phyloP scores from a whole-genome alignment of 2,888 invertebrate genomes.

The Morinoia aosen region DNA sequence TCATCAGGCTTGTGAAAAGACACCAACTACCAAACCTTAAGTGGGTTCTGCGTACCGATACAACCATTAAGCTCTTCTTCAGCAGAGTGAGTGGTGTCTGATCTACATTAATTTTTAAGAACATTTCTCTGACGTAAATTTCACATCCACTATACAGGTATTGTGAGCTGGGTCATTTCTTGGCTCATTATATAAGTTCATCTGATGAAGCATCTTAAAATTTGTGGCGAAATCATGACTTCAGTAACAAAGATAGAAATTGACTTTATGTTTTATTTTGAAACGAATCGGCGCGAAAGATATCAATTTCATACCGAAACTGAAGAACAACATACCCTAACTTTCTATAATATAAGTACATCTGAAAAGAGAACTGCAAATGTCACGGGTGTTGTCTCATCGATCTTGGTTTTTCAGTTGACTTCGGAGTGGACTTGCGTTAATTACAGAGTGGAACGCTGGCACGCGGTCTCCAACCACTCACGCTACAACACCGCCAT shows the following conservation, averaged over 20 bases:
- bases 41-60: slow-evolving; percentile 63
- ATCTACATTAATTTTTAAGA: neutral
- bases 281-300: neutral
- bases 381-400: neutral
- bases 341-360: neutral
- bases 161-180: neutral
- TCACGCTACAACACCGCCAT: slow-evolving; percentile 74
- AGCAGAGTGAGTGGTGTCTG: slow-evolving; percentile 60
- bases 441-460: slow-evolving; percentile 70
- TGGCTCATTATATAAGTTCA: neutral
- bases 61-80: slow-evolving; percentile 64
- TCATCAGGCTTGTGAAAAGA: slow-evolving; percentile 63
- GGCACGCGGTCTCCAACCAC: slow-evolving; percentile 76
- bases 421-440: slow-evolving; percentile 59
- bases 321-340: neutral
- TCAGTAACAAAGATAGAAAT: neutral
- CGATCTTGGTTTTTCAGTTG: slow-evolving; percentile 55
- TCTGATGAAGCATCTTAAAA: neutral
- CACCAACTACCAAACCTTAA: slow-evolving; percentile 61
- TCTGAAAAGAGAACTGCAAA: neutral
- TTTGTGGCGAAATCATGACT: neutral
- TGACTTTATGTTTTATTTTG: neutral
- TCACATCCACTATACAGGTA: neutral
- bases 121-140: neutral
- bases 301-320: neutral